A percentile compares a stretch with the other conserved stretches of the same genome.
Conservation (phyloP, 2,113 vertebrate genomes). For the Pipa parva region DNA sequence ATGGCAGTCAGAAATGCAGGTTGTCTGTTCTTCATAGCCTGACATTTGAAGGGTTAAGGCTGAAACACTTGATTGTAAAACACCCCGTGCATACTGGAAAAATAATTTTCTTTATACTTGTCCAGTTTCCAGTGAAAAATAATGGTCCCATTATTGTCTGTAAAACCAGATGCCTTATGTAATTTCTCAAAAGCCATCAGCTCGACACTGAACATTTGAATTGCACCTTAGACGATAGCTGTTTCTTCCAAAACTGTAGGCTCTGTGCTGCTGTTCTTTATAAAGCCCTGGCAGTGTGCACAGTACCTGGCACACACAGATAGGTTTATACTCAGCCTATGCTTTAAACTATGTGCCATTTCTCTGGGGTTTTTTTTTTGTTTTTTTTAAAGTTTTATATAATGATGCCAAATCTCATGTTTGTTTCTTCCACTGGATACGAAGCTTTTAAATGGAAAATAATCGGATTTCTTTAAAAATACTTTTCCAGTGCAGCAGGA, state of each 20-base stretch:
- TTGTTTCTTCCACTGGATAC: not conserved
- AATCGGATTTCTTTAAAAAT: no score
- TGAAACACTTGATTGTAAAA: not conserved
- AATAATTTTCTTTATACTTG: constrained; percentile 46
- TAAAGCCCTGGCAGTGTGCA: not conserved
- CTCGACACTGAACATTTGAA: not conserved
- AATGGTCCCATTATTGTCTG: constrained; percentile 60
- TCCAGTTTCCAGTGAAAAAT: constrained; percentile 53
- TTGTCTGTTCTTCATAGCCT: not conserved
- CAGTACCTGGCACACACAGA: not conserved
- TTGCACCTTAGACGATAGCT: not conserved
- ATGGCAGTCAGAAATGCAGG: no score
- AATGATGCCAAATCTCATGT: not conserved
- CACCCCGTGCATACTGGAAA: constrained; percentile 31
- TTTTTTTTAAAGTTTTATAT: not conserved
- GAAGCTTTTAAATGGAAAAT: not conserved
- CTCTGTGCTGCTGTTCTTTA: constrained; percentile 1
- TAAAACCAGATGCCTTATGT: constrained; percentile 52
- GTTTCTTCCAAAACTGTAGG: not conserved
- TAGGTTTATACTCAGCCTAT: not conserved
- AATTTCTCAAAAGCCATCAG: not conserved
- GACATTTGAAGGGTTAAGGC: not conserved
- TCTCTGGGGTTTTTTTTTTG: not conserved
- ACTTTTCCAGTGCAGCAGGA: no score
- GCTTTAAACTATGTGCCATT: not conserved